Percentiles rank a stretch among this genome's conserved stretches.
Conservation (phyloP, 2,888 invertebrate species). For the Nasonovia ribisnigri region DNA sequence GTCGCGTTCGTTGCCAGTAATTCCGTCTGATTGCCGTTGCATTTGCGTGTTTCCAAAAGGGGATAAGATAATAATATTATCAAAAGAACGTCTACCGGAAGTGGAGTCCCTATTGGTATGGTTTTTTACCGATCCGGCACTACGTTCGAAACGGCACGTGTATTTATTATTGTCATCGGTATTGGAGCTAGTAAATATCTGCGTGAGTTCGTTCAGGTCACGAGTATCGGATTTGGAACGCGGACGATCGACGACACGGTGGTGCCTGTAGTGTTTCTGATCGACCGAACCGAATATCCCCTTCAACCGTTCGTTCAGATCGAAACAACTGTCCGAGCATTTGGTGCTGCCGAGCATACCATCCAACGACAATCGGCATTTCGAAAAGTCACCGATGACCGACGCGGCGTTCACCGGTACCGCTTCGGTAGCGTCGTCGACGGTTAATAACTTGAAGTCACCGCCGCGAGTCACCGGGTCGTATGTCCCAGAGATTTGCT, state of each 20-base stretch:
- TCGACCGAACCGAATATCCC: constrained; percentile 54
- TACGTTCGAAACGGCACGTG: constrained; percentile 63
- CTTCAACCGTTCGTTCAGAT: constrained; percentile 43
- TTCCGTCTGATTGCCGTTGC: neutral
- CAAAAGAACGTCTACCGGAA: constrained; percentile 57
- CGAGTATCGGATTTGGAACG: constrained; percentile 59
- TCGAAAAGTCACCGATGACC: neutral
- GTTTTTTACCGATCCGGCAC: constrained; percentile 55
- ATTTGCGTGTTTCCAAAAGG: constrained; percentile 23
- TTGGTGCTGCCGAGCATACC: neutral
- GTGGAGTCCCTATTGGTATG: constrained; percentile 20
- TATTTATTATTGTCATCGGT: neutral
- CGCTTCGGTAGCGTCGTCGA: neutral
- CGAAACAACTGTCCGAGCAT: constrained; percentile 23
- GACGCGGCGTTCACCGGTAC: neutral
- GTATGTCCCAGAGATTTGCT: neutral
- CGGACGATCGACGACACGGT: constrained; percentile 38
- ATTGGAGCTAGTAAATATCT: constrained; percentile 29
- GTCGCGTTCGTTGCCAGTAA: constrained; percentile 1
- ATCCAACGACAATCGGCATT: neutral
- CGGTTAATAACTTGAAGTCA: neutral
- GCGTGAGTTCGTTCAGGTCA: constrained; percentile 38
- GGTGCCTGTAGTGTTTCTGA: constrained; percentile 17
- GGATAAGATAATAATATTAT: constrained; percentile 41
- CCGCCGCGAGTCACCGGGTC: neutral